Conservation (phyloP, 2,888 invertebrate genomes). For the Eupeodes latifasciatus region DNA sequence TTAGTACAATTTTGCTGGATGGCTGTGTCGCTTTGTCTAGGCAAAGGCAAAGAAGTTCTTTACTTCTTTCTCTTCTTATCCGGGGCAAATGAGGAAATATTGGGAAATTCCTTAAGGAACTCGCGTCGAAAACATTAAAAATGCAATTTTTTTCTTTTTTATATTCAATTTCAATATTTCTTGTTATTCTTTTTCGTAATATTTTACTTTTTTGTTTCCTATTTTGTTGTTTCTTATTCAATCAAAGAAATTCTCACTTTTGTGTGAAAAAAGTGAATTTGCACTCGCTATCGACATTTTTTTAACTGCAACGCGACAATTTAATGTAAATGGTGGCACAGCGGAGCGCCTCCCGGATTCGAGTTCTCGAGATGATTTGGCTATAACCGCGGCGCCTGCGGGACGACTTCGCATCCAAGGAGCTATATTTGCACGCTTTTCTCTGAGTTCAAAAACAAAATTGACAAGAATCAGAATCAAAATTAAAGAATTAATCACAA, state of each 20-base stretch:
- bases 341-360: constrained; percentile 76
- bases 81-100: constrained; percentile 47
- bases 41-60: constrained; percentile 36
- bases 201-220: constrained; percentile 12
- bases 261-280: constrained; percentile 50
- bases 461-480: neutral
- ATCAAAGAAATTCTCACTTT: constrained; percentile 60
- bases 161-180: constrained; percentile 25
- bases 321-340: constrained; percentile 61
- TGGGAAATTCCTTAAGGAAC: constrained; percentile 59
- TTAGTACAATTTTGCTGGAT: constrained; percentile 38
- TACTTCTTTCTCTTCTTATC: constrained; percentile 10
- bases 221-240: constrained; percentile 16
- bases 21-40: constrained; percentile 35
- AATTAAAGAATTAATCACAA: neutral
- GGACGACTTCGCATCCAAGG: constrained; percentile 69
- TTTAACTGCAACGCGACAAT: constrained; percentile 63
- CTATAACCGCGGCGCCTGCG: constrained; percentile 75
- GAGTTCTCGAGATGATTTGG: constrained; percentile 72
- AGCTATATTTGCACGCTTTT: constrained; percentile 66
- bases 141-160: constrained; percentile 46
- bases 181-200: constrained; percentile 2
- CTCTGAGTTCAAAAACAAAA: constrained; percentile 14
- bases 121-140: constrained; percentile 68
- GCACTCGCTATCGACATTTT: constrained; percentile 67